Evolutionary conservation across 2,888 invertebrate genomes (phyloP).

Genomic region (Nemoura dubitans): DNA sequence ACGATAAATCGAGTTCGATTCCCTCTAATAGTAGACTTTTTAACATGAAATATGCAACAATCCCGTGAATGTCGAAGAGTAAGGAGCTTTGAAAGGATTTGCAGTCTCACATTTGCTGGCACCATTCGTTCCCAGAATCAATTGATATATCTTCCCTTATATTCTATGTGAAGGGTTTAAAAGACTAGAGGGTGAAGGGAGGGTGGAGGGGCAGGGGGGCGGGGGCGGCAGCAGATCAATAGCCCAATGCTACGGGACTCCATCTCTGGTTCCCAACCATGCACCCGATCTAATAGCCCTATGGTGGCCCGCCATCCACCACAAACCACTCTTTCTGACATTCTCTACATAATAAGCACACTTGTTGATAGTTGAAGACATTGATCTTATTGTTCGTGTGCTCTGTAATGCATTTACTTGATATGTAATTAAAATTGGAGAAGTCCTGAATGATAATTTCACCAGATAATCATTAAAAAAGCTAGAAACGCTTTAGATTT

Average conservation of each 20-base stretch:
- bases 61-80: background rate
- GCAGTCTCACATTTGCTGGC: background rate
- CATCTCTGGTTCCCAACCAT: constrained; percentile 34
- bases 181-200: background rate
- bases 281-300: background rate
- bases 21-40: background rate
- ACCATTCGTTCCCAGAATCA: background rate
- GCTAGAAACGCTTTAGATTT: too few species aligned
- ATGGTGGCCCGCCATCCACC: constrained; percentile 3
- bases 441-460: too few species aligned
- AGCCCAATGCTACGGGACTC: constrained; percentile 30
- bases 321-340: background rate
- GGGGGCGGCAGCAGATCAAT: constrained; percentile 37
- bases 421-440: too few species aligned
- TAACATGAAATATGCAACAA: constrained; percentile 12
- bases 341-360: background rate
- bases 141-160: constrained; percentile 28
- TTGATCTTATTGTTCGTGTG: too few species aligned
- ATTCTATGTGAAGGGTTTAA: constrained; percentile 35
- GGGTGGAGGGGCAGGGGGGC: constrained; percentile 19
- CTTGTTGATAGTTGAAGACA: background rate
- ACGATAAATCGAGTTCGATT: background rate
- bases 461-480: too few species aligned
- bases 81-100: background rate
- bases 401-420: too few species aligned